These are phyloP conservation scores for Tor tambroides DNA, from an alignment of 2,113 vertebrate genomes.

Conservation along the genomic window DNA sequence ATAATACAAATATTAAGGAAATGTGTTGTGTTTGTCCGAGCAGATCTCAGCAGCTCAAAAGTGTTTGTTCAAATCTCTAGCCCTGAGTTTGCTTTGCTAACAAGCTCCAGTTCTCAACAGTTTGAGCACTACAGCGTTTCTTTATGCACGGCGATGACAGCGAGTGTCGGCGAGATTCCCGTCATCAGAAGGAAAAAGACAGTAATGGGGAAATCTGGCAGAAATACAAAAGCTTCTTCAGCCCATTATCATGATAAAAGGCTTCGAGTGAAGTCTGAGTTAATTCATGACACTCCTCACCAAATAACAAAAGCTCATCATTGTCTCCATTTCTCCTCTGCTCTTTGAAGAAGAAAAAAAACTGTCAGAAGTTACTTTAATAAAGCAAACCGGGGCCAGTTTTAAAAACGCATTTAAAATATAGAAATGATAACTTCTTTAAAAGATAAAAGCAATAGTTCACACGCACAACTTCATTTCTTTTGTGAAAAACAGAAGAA, in stretches of 20 bases:
- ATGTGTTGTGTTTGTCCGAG: neutral
- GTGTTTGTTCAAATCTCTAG: neutral
- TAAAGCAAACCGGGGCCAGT: neutral
- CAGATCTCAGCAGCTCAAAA: neutral
- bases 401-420: neutral
- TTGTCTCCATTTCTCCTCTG: neutral
- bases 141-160: neutral
- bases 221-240: conserved; percentile 77
- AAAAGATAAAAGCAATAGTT: neutral
- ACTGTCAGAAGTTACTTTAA: neutral
- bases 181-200: neutral
- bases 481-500: neutral
- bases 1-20: neutral
- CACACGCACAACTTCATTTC: neutral
- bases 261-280: conserved; percentile 60
- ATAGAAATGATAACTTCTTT: neutral
- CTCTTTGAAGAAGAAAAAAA: conserved; percentile 2
- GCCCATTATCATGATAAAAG: conserved; percentile 90
- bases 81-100: neutral
- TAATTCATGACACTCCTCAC: neutral
- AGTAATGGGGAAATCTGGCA: conserved; percentile 22
- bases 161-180: neutral
- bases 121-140: neutral
- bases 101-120: neutral
- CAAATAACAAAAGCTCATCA: neutral